Evolutionary conservation across 2,888 invertebrate species (phyloP), one percentile per base, ranked within the genome.

Genomic region (Xanthia togata): DNA sequence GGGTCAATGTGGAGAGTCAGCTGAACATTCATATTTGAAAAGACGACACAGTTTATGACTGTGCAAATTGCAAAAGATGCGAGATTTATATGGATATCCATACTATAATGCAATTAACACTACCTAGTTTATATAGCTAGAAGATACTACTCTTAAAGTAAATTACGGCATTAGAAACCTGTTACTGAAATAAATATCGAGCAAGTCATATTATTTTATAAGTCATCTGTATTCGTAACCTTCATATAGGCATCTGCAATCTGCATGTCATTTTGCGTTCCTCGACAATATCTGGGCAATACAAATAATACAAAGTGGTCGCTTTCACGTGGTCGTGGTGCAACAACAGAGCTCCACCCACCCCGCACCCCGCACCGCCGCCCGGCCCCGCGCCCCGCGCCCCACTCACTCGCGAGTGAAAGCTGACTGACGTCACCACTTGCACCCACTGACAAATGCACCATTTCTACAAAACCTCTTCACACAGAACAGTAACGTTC

Each of bases 321-420:
- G 92, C 96, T 95, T 96, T 96, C 96, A 91, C 94, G 91, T 88
- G 90, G 88, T 91, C 93, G 91, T 89, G 90, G 89, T 91, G 93
- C 93, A 92, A 90, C 88, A 91, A 89, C 89, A 87, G 79, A 83
- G 83, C 77, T 71, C 72, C 8, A 2, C 50, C 23, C 44, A 4
- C 44, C 53, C 81, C 82, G 53, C 59, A n/a, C 4, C 31, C n/a
- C 35, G 3, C 23, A n/a, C n/a, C n/a, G n/a, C n/a, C n/a, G n/a
- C n/a, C n/a, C n/a, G n/a, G n/a, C 38, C 4, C 23, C 41, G 20
- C 44, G 57, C 57, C 9, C 26, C 38, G 23, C 26, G n/a, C 53
- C 72, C 63, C 81, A 63, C 81, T 81, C 76, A 80, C 70, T 85
- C 81, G 84, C 89, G 80, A 93, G 95, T 93, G 96, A 95, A 96